Evolutionary conservation across 2,797 vertebrate species (phyloP).

Genomic region (Bufotes viridis): DNA sequence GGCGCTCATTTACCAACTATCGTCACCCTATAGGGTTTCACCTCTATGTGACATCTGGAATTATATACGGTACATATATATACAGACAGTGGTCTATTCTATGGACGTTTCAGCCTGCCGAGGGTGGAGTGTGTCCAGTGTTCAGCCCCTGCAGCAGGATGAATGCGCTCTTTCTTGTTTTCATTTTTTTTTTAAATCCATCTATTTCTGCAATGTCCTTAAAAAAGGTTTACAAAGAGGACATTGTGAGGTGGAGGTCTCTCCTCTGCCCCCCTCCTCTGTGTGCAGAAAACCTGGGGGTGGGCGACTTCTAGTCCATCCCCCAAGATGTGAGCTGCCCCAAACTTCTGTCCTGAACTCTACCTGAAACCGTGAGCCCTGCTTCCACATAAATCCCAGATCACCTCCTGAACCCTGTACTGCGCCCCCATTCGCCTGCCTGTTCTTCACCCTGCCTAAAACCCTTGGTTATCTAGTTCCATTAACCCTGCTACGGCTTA

Average conservation of each 20-base stretch:
- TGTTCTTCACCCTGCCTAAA: background rate
- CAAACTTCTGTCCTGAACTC: conserved; percentile 1
- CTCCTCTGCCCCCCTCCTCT: conserved; percentile 21
- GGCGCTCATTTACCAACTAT: background rate
- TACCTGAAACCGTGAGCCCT: background rate
- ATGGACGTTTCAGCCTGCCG: background rate
- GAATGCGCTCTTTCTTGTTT: conserved; percentile 41
- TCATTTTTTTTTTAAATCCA: conserved; percentile 2
- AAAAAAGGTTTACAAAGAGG: conserved; percentile 46
- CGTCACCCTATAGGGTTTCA: background rate
- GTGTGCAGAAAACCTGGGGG: conserved; percentile 28
- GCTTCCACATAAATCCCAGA: background rate
- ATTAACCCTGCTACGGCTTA: background rate
- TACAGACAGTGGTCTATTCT: background rate
- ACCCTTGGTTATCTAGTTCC: background rate
- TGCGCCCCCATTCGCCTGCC: background rate
- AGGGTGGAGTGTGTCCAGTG: background rate
- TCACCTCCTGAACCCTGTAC: background rate
- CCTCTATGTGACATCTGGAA: background rate
- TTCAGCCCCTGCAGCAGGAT: conserved; percentile 18
- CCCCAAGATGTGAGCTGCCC: conserved; percentile 26
- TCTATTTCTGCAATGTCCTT: conserved; percentile 36
- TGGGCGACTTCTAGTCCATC: conserved; percentile 17
- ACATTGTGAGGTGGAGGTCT: conserved; percentile 58
- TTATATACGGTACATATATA: background rate